phyloP scores from a whole-genome alignment of 2,797 vertebrate species.

The Cyclura pinguis region DNA sequence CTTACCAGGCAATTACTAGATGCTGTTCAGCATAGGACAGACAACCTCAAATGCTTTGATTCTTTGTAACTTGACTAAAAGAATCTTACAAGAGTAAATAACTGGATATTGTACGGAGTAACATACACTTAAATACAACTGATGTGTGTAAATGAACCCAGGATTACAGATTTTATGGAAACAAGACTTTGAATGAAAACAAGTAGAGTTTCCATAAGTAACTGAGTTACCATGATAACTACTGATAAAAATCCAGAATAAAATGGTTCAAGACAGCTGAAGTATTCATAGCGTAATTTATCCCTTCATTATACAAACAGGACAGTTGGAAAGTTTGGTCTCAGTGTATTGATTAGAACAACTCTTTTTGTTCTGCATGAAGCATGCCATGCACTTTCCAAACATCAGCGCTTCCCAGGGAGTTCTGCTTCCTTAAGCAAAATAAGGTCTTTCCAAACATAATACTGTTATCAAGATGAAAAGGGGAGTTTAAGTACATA shows the following conservation, averaged over 20 bases:
- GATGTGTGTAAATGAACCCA: background rate
- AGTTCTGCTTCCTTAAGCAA: background rate
- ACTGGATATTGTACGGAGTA: background rate
- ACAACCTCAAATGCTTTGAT: background rate
- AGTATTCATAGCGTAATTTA: background rate
- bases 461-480: background rate
- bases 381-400: background rate
- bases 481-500: background rate
- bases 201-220: background rate
- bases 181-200: background rate
- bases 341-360: background rate
- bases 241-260: background rate
- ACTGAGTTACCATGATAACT: background rate
- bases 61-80: constrained; percentile 9
- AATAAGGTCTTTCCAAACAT: background rate
- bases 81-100: constrained; percentile 16
- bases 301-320: constrained; percentile 3
- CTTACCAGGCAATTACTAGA: constrained; percentile 4
- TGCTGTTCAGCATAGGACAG: background rate
- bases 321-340: background rate
- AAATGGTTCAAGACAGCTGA: background rate
- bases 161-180: constrained; percentile 4
- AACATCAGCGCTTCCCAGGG: background rate
- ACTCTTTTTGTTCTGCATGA: background rate
- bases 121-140: background rate